Evolutionary conservation across 1,140 invertebrate genomes (phyloP), one percentile per base, ranked within the genome.

Genomic region (Drosophila ogumai): DNA sequence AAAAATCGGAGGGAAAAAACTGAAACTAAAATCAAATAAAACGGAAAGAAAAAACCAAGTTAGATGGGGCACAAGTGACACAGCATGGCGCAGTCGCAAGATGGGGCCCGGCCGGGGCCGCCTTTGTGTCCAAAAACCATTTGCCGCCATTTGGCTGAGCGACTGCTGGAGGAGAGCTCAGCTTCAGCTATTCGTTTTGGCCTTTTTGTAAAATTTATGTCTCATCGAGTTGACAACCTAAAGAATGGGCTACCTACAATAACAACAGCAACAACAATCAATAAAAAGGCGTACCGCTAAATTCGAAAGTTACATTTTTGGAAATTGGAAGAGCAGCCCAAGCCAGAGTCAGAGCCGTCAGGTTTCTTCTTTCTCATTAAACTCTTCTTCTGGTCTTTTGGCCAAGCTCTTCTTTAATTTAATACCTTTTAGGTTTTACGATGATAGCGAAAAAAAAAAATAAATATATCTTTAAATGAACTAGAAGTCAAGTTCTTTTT

Each of bases 221-320:
- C 86, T 90, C 81, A 90, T 90, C 75, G 86, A 85, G 86, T 90
- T 90, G 86, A 90, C 86, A 90, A 86, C 55, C 75, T 90, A 90
- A 90, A 90, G 86, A 90, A 90, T 90, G 86, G 86, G 75, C 75
- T 78, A 49, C 77, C 85, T 40, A 75, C 60, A 78, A 36, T 71
- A 73, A 72, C 61, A 69, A 36, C 75, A 73, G 50, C 64, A 78
- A 43, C 71, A 59, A 59, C 44, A 59, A 82, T 88, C 80, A 87
- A 87, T 87, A 90, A 90, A 88, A 90, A 90, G 85, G 81, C 81
- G 85, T 90, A 90, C 85, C 85, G 85, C 85, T 90, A 90, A 90
- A 81, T 90, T 90, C 78, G 85, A 90, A 90, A 90, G 85, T 90
- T 90, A 90, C 85, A 90, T 90, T 90, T 90, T 90, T 90, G 85